These are phyloP conservation scores for Pogonognathellus flavescens DNA, from an alignment of 1,140 invertebrate species.

Conservation along the genomic window DNA sequence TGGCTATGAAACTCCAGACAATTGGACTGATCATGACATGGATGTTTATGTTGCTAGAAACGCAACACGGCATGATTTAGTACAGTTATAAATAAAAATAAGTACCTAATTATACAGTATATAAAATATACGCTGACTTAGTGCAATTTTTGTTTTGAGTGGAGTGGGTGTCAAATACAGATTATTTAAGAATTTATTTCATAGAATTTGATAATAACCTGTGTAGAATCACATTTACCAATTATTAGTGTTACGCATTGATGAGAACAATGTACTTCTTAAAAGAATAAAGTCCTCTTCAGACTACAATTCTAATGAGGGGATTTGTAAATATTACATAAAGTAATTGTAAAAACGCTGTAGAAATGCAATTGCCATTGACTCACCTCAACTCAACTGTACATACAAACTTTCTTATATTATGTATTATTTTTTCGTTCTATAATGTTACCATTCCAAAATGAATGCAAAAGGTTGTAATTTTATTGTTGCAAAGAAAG, in stretches of 20 bases:
- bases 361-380: no score
- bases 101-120: no score
- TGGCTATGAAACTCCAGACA: conserved; percentile 85
- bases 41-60: conserved; percentile 94
- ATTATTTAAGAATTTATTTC: no score
- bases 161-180: no score
- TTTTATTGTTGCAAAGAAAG: conserved; percentile 6
- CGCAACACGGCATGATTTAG: conserved; percentile 85
- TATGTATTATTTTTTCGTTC: no score
- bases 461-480: not conserved
- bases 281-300: not conserved
- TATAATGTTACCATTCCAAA: no score
- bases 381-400: no score
- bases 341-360: no score
- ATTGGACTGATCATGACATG: conserved; percentile 96
- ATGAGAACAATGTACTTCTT: not conserved
- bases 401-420: no score
- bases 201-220: not conserved
- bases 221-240: not conserved
- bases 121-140: not conserved
- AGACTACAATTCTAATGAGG: not conserved
- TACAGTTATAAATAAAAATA: conserved; percentile 73
- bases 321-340: no score
- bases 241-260: conserved; percentile 16
- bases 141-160: conserved; percentile 15